Evolutionary conservation across 1,140 invertebrate species (phyloP), one percentile per base, ranked within the genome.

Genomic region (Drosophila nigromelanica): DNA sequence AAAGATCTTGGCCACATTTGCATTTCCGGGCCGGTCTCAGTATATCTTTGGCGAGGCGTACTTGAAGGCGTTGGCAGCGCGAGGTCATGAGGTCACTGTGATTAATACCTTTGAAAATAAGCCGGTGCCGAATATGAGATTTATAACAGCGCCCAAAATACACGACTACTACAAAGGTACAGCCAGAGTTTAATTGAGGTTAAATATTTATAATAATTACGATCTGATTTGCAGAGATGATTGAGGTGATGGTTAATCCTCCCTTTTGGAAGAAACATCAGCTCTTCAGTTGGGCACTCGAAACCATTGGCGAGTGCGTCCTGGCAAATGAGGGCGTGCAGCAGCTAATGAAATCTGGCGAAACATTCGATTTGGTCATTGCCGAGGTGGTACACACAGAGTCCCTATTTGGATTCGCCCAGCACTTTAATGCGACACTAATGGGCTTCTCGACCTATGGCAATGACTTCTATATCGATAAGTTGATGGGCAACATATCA

Each of bases 41-140:
- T 94, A 93, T 42, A 92, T 93, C 11, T 91, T 94, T 50, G 92
- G 93, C 30, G 92, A 93, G 18, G 73, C 82, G 0, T 70, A 94
- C 18, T 82, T 94, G 59, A 93, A 93, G 59, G 93, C 90, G 2
- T 69, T 95, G 14, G 94, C 93, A 0, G 78, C 55, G 0, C 90
- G 81, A 18, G 94, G 94, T 5, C 94, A 95, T 73, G 85, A 94
- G 27, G 80, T 93, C 2, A 93, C 92, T 1, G 89, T 93, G 5
- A 89, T 93, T 0, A 92, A 89, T 39, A 63, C 91, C 0, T 92
- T 91, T 55, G 33, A 59, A 73, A 91, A 92, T 15, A 86, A 90
- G 47, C 76, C 89, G 0, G 56, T 76, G 5, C 62, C 78, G 0
- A 92, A 92, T 59, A 90, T 91, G 48, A 73, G 87, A 7, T 91